phyloP scores from a whole-genome alignment of 1,140 invertebrate species.

The Mercenaria mercenaria region DNA sequence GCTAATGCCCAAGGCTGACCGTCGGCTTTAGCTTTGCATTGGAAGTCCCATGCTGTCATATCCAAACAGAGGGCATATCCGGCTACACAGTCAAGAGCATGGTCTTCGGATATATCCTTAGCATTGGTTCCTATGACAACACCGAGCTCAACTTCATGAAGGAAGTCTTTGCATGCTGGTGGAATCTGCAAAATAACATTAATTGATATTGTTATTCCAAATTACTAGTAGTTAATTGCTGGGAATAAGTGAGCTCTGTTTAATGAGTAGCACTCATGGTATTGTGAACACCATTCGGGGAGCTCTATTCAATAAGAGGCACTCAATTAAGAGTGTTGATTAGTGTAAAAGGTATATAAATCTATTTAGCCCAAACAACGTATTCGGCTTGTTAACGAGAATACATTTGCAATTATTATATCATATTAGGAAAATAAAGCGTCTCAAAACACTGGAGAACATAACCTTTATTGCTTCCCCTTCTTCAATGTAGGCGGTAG shows the following conservation, averaged over 20 bases:
- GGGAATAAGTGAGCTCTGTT: too few species aligned
- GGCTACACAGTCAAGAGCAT: constrained; percentile 89
- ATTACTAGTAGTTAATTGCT: too few species aligned
- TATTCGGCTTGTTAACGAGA: too few species aligned
- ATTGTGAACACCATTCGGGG: too few species aligned
- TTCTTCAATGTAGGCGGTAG: constrained; percentile 89
- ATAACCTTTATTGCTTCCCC: constrained; percentile 89
- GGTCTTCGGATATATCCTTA: constrained; percentile 87
- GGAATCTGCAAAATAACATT: constrained; percentile 48
- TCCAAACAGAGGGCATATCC: constrained; percentile 92
- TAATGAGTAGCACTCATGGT: too few species aligned
- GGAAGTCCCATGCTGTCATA: constrained; percentile 88
- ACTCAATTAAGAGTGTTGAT: too few species aligned
- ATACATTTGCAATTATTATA: too few species aligned
- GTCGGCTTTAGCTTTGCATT: constrained; percentile 88
- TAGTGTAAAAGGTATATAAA: too few species aligned
- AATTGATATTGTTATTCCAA: background rate
- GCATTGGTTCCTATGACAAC: constrained; percentile 89
- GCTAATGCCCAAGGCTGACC: constrained; percentile 91
- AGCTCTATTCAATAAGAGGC: too few species aligned
- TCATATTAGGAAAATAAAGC: too few species aligned
- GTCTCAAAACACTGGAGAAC: too few species aligned
- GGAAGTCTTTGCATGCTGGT: constrained; percentile 84
- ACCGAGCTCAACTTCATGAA: constrained; percentile 92
- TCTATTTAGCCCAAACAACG: too few species aligned